These are phyloP conservation scores for Nothobranchius kuhntae DNA, from an alignment of 2,113 vertebrate genomes.

Conservation along the genomic window DNA sequence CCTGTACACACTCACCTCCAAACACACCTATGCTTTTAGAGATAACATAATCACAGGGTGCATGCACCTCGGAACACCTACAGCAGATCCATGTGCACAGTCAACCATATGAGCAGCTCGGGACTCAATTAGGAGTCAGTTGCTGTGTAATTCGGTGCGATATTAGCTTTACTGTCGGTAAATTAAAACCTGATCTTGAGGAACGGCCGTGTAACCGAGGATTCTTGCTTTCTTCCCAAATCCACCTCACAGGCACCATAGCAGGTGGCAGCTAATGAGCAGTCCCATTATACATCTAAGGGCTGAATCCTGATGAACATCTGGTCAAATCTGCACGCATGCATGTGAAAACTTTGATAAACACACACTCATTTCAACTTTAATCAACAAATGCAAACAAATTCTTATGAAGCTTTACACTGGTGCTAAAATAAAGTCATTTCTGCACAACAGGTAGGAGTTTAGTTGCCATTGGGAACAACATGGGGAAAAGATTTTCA, in stretches of 20 bases:
- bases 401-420: not conserved
- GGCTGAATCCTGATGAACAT: slow-evolving; percentile 55
- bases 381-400: not conserved
- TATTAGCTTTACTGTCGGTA: slow-evolving; percentile 80
- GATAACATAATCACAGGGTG: slow-evolving; percentile 60
- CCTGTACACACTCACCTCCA: not conserved
- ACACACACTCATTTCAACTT: not conserved
- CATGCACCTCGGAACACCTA: slow-evolving; percentile 52
- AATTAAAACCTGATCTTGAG: slow-evolving; percentile 84
- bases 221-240: slow-evolving; percentile 32
- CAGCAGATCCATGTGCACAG: slow-evolving; percentile 60
- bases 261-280: slow-evolving; percentile 56
- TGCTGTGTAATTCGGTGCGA: slow-evolving; percentile 81
- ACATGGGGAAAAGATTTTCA: slow-evolving; percentile 7
- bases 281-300: slow-evolving; percentile 30
- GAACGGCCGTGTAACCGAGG: slow-evolving; percentile 60
- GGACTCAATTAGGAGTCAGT: slow-evolving; percentile 77
- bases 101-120: slow-evolving; percentile 57
- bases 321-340: slow-evolving; percentile 38
- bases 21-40: slow-evolving; percentile 24
- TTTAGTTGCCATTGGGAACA: slow-evolving; percentile 20
- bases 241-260: slow-evolving; percentile 44
- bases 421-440: not conserved
- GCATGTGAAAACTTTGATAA: not conserved
- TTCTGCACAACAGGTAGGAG: slow-evolving; percentile 31